A percentile compares a stretch with the other conserved stretches of the same genome.
phyloP scores from a whole-genome alignment of 2,888 invertebrate genomes.

The Agonopterix alstromeriana region DNA sequence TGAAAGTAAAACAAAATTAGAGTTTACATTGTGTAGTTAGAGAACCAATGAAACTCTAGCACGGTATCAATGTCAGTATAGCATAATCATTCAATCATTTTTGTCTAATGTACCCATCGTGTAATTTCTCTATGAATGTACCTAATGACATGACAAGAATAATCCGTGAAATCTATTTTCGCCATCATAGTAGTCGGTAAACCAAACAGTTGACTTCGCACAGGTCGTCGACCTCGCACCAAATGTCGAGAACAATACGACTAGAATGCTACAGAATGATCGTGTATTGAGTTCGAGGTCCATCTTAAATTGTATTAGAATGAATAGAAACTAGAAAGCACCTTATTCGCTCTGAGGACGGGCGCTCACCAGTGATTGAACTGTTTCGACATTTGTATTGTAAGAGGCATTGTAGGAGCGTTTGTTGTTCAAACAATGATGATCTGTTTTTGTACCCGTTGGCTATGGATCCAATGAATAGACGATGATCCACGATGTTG shows the following conservation, averaged over 20 bases:
- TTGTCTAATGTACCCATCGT: too few species aligned
- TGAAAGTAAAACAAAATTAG: too few species aligned
- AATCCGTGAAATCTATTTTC: constrained; percentile 24
- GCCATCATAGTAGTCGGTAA: constrained; percentile 36
- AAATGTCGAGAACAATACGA: constrained; percentile 66
- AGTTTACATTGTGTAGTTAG: too few species aligned
- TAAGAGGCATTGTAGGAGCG: constrained; percentile 15
- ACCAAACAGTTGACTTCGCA: constrained; percentile 50
- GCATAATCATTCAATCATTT: constrained; percentile 4
- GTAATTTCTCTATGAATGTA: too few species aligned
- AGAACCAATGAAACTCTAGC: too few species aligned
- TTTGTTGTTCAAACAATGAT: constrained; percentile 16
- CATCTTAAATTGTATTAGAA: constrained; percentile 34
- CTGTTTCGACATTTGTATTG: constrained; percentile 20
- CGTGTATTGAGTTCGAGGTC: constrained; percentile 27
- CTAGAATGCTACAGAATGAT: constrained; percentile 44
- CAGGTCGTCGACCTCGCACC: constrained; percentile 56
- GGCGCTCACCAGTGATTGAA: constrained; percentile 15
- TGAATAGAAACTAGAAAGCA: constrained; percentile 28
- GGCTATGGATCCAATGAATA: constrained; percentile 21
- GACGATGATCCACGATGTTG: constrained; percentile 5
- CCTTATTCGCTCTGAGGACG: constrained; percentile 12
- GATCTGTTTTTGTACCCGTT: constrained; percentile 8
- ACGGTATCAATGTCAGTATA: too few species aligned
- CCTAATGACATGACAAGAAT: constrained; percentile 21